Evolutionary conservation across 2,113 vertebrate genomes (phyloP).

Genomic region (Sarotherodon lohbergeri): DNA sequence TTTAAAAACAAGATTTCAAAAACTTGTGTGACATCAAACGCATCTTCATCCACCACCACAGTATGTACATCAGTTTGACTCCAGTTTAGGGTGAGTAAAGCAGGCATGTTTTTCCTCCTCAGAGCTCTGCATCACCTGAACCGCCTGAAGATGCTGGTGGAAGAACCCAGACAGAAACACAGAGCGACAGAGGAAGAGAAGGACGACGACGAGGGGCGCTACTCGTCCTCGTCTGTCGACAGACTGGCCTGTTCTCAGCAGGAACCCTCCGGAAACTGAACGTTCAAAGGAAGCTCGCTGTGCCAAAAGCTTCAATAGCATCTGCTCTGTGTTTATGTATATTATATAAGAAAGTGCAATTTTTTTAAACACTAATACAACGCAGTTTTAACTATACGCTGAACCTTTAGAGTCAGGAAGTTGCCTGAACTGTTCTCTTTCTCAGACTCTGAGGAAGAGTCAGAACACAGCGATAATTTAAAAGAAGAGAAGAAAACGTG

Average conservation of each 20-base stretch:
- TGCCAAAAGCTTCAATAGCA: neutral
- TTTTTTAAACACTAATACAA: neutral
- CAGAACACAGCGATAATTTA: neutral
- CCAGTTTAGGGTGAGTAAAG: neutral
- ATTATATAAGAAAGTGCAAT: neutral
- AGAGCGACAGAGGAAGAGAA: neutral
- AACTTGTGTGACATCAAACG: neutral
- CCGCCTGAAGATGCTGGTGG: constrained; percentile 44
- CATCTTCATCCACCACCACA: neutral
- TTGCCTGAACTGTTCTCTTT: neutral
- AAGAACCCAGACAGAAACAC: constrained; percentile 15
- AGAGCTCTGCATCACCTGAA: constrained; percentile 55
- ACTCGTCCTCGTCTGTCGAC: constrained; percentile 35
- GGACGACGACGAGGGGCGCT: constrained; percentile 50
- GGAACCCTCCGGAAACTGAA: neutral
- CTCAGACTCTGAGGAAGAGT: neutral
- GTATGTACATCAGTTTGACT: neutral
- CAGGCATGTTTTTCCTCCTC: neutral
- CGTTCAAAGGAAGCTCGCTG: neutral
- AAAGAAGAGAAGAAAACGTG: neutral
- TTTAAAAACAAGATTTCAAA: neutral
- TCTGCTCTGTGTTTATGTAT: neutral
- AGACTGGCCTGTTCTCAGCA: neutral
- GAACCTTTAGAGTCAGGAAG: neutral
- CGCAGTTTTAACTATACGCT: neutral